Evolutionary conservation across 1,140 invertebrate species (phyloP), one percentile per base, ranked within the genome.

Genomic region (Drosophila fuyamai): DNA sequence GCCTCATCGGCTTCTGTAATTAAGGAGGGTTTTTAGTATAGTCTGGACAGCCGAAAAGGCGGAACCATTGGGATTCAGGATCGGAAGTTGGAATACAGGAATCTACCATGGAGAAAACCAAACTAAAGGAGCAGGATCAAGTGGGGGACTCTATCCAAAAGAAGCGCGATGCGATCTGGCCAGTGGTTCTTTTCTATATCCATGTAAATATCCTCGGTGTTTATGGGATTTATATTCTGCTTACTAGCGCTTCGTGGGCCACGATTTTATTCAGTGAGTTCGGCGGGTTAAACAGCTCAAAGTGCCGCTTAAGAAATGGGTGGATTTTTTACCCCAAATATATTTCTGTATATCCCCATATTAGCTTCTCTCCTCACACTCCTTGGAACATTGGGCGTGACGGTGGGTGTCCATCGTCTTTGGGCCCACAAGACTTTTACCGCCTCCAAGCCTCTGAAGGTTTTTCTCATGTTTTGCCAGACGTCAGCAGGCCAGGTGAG

Each of bases 391-490:
- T 71, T 97, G 46, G 96, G 96, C 6, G 93, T 97, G 4, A 98
- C 98, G 1, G 95, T 96, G 40, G 98, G 98, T 1, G 96, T 96
- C 1, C 98, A 99, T 91, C 94, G 98, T 72, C 92, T 98, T 14
- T 99, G 98, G 97, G 95, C 97, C 0, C 98, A 99, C 93, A 92
- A 94, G 40, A 94, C 96, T 0, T 99, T 97, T 92, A 95, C 95
- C 80, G 98, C 98, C 1, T 94, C 91, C 48, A 93, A 93, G 0
- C 93, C 95, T 3, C 81, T 98, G 1, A 94, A 95, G 75, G 90
- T 97, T n/a, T 93, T 97, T 43, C 93, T 99, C 0, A 96, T 97
- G 92, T 41, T 97, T 1, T 95, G 95, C 65, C 96, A 98, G 78
- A 97, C 96, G 0, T 92, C 98, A 48, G 95, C 96, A 12, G 96